phyloP scores from a whole-genome alignment of 2,797 vertebrate genomes.

The Coracias cyanogaster region DNA sequence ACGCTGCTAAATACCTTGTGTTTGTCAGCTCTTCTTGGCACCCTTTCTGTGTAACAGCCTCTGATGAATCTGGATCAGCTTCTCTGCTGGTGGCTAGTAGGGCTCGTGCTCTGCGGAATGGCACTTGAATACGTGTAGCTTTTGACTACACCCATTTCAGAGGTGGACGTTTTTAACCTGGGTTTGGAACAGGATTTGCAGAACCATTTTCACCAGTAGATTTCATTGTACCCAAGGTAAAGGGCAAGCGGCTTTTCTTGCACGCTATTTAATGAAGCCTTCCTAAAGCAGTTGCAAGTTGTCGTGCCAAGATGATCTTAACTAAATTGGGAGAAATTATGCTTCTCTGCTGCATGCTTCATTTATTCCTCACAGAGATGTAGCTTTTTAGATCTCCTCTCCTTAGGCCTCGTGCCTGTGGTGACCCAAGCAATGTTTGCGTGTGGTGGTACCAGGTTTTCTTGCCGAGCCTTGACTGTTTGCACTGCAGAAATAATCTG shows the following conservation, averaged over 20 bases:
- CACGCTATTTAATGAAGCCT: background rate
- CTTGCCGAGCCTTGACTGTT: background rate
- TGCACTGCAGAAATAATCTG: background rate
- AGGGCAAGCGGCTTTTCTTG: background rate
- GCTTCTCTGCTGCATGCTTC: background rate
- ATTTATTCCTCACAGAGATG: background rate
- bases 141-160: background rate
- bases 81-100: background rate
- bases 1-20: conserved; percentile 19
- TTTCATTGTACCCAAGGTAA: background rate
- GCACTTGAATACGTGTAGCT: background rate
- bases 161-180: background rate
- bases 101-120: background rate
- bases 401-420: background rate
- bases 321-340: background rate
- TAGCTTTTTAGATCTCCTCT: background rate
- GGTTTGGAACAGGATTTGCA: background rate
- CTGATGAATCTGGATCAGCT: conserved; percentile 10
- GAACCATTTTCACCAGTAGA: background rate
- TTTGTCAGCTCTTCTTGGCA: conserved; percentile 64
- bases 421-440: background rate
- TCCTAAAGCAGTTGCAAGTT: background rate
- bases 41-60: background rate
- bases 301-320: background rate
- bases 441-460: background rate